Evolutionary conservation across 37 sponge, comb jelly and placozoan genomes (phyloP).

Genomic region (Oscarella lobularis): DNA sequence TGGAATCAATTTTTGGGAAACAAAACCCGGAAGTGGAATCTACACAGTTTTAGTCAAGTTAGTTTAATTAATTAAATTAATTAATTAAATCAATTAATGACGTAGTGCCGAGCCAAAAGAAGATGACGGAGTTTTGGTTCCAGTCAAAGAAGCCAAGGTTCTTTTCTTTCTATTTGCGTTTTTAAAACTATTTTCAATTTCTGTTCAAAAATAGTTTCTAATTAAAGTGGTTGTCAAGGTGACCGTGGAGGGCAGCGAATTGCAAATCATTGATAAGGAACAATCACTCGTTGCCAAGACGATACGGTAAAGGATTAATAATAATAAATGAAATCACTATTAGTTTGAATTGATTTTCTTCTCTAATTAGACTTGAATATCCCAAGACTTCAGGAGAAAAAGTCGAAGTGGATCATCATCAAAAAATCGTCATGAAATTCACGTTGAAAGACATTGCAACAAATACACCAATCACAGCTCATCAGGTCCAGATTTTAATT

Average conservation of each 20-base stretch:
- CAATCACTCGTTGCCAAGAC: neutral
- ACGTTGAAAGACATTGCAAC: constrained; percentile 15
- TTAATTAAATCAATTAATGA: neutral
- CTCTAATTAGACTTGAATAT: constrained; percentile 34
- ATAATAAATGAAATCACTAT: too few species aligned
- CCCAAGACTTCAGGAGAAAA: constrained; percentile 23
- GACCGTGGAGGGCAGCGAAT: neutral
- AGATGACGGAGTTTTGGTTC: neutral
- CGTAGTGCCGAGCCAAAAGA: too few species aligned
- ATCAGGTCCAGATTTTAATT: too few species aligned
- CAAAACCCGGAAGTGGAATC: neutral
- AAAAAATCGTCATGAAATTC: constrained; percentile 44
- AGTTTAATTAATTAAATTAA: neutral
- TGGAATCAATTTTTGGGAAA: neutral
- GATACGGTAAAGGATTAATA: neutral
- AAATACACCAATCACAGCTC: constrained; percentile 17
- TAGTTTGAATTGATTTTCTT: too few species aligned
- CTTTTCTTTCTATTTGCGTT: too few species aligned
- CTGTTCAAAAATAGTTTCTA: neutral
- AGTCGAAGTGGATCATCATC: constrained; percentile 54
- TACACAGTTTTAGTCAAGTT: neutral
- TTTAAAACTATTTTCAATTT: too few species aligned
- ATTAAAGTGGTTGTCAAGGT: neutral
- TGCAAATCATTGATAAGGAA: neutral
- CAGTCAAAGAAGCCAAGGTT: neutral